Evolutionary conservation across 1,140 invertebrate genomes (phyloP), one percentile per base, ranked within the genome.

Genomic region (Drosophila gunungcola): DNA sequence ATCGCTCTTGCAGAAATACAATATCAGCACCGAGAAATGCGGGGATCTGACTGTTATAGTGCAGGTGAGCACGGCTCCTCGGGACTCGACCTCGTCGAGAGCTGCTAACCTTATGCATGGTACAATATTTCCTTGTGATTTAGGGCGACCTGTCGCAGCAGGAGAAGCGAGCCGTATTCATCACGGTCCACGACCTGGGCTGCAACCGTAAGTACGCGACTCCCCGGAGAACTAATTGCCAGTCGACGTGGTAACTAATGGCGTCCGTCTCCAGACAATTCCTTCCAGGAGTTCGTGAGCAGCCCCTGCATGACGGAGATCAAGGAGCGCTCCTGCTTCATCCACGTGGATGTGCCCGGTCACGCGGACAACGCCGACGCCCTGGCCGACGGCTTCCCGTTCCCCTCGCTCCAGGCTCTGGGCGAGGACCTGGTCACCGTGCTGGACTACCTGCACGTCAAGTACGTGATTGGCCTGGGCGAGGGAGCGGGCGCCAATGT

Each of bases 401-500:
- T 97, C 93, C 97, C 97, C 4, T 95, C 95, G 27, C 95, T 98
- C 82, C 96, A 97, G 93, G 95, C 95, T 48, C 93, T 98, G 39
- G 97, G 96, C 36, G 97, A 97, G 92, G 97, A 97, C 91, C 91
- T 98, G 54, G 95, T 97, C 9, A 95, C 95, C 36, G 95, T 98
- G 7, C 92, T 98, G 82, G 96, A 98, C 91, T 95, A 97, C 80
- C 93, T 98, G 9, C 96, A 95, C 75, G 94, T 96, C 4, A 95
- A 95, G 64, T 96, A 96, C 91, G 96, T 97, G 1, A 96, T 98
- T 48, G 96, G 96, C 5, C 93, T 98, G 13, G 97, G 97, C 11
- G 97, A 98, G 93, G 97, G 97, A 5, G 97, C 97, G 4, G 97
- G 97, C 1, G 97, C 97, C 25, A 98, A 98, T 93, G 96, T 97